Base-by-base conservation (phyloP, 2,888 invertebrate genomes). In the Mactromeris polynyma region DNA sequence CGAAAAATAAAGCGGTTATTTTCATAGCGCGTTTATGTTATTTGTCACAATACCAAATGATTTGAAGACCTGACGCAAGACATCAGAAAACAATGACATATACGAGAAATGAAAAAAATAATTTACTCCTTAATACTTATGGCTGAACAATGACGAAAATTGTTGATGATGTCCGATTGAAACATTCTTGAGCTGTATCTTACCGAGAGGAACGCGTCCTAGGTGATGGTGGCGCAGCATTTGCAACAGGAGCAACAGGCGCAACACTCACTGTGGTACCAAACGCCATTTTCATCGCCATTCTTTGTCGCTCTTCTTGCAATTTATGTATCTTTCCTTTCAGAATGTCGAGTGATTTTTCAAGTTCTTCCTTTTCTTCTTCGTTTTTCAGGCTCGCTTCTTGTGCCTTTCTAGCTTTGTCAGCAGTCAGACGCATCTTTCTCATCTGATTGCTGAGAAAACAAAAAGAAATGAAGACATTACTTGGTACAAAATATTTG, bases 371-470 rank as follows among this genome's bases (percentile, higher is more conserved):
- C 17, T 84, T 84, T 40, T 84, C 84, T 33, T 84, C 84, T 26
- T 51, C 78, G 36, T 84, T 84, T 21, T 78, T 77, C 40, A 38
- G 78, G 14, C 58, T 85, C 7, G 92, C 91, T 21, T 96, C 96
- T 1, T 98, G 97, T 84, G 97, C 97, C 90, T 99, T 98, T 96
- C 98, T 97, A 0, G 99, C 98, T 94, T 98, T 97, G 0, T 88
- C 89, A 21, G 84, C 99, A 98, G 97, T 99, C 99, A 85, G 97
- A 97, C 1, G 97, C 91, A 31, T 83, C 77, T 84, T 89, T 90
- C 58, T 64, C 81, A 69, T 83, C 26, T 42, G 87, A 36, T 33
- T 46, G 33, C 58, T 46, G 80, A 54, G 21, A 77, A 31, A 73
- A 64, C 19, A 9, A 1, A 77, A 77, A 14, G 31, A 51, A 6